A percentile compares a stretch with the other conserved stretches of the same genome.
Evolutionary conservation across 2,797 vertebrate species (phyloP).

Genomic region (Danio choprae): DNA sequence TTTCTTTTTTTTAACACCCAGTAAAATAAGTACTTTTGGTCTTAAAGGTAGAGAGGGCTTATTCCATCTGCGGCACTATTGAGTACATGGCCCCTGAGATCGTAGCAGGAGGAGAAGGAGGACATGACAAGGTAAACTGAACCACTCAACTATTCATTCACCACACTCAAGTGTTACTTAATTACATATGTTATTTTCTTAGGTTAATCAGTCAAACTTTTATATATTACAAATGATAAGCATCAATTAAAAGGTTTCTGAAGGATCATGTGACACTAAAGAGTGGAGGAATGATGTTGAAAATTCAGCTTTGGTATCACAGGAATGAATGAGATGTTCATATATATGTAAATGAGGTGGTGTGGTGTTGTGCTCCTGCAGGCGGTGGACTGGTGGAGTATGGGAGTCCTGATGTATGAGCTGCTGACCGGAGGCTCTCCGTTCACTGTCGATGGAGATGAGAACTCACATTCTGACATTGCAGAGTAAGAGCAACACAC

Average conservation of each 20-base stretch:
- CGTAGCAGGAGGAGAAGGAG: conserved; percentile 91
- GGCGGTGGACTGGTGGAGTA: conserved; percentile 99
- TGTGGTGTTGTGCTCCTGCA: conserved; percentile 65
- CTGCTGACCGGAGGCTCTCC: conserved; percentile 96
- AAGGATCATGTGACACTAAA: too few relatives aligned
- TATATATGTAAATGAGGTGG: too few relatives aligned
- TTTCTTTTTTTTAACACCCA: neutral
- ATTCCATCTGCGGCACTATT: conserved; percentile 97
- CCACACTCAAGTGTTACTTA: neutral
- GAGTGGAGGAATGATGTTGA: too few relatives aligned
- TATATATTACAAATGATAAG: too few relatives aligned
- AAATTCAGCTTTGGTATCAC: too few relatives aligned
- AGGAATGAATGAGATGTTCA: too few relatives aligned
- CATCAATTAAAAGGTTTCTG: too few relatives aligned
- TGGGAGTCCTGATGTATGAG: conserved; percentile 98
- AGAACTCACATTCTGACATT: conserved; percentile 97
- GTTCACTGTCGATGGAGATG: conserved; percentile 96
- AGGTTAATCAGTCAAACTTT: too few relatives aligned
- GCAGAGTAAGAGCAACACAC: conserved; percentile 84
- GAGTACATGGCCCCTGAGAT: conserved; percentile 99
- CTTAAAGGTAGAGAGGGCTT: conserved; percentile 89
- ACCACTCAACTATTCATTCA: neutral
- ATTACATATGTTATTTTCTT: neutral
- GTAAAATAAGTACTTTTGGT: neutral
- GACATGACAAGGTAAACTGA: conserved; percentile 92